phyloP scores from a whole-genome alignment of 2,888 invertebrate species.

The Petrolisthes cinctipes region DNA sequence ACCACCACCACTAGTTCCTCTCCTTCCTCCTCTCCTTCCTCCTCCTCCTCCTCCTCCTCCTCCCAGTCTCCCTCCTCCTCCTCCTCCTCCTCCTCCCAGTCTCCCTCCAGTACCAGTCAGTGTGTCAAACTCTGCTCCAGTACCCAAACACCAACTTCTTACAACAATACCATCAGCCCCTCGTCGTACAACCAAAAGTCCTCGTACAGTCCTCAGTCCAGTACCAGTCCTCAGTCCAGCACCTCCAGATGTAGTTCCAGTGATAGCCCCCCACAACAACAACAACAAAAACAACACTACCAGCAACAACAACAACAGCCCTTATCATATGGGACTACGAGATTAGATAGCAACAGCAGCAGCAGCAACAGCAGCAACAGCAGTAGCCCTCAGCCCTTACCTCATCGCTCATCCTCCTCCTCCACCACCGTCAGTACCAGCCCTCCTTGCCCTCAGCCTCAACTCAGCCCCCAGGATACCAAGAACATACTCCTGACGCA shows the following conservation, averaged over 20 bases:
- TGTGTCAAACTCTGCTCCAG: too few species aligned
- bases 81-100: neutral
- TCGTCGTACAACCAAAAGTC: neutral
- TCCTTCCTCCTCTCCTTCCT: neutral
- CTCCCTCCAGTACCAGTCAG: neutral
- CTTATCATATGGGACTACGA: neutral
- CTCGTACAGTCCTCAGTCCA: neutral
- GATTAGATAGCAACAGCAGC: neutral
- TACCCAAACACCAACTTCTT: neutral
- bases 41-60: neutral
- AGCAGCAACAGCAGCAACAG: too few species aligned
- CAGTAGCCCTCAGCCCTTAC: neutral
- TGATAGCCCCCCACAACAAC: too few species aligned
- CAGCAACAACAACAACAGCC: too few species aligned
- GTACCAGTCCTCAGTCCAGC: too few species aligned
- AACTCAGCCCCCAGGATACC: neutral
- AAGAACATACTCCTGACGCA: neutral
- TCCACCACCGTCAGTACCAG: conserved; percentile 12
- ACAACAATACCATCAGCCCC: too few species aligned
- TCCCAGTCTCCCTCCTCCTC: neutral
- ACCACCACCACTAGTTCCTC: neutral
- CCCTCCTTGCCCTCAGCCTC: neutral
- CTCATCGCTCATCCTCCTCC: too few species aligned
- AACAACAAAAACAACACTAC: too few species aligned
- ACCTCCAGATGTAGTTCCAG: too few species aligned